Base-by-base conservation (phyloP, 2,113 vertebrate species). In the Spermophilus dauricus region DNA sequence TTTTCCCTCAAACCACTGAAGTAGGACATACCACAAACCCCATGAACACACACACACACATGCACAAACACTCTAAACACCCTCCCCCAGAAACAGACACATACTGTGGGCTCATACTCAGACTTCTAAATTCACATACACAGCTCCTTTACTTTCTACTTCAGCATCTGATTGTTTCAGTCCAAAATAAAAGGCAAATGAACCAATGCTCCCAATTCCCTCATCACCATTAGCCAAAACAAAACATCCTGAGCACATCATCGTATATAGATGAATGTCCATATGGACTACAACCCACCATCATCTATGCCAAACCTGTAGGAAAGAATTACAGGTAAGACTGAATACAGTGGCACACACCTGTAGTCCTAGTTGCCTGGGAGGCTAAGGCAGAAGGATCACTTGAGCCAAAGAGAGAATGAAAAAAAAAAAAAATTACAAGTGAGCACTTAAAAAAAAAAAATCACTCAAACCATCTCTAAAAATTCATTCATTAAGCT, bases 161-260 rank as follows among this genome's bases (percentile, higher is more conserved):
- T 67, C 39, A 83, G 45, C 32, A 65, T 78, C 77, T 81, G 75
- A 86, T 4, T 81, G 45, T 8, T 89, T 87, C 80, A 83, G 87
- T 63, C n/a, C 82, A 90, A 88, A 93, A 81, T 30, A 95, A 89
- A 87, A 76, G 61, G 22, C 58, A 97, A 95, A 42, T 2, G 82
- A 95, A 91, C 37, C 53, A 94, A 86, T 18, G 26, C 48, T 16
- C 51, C 70, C 95, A 86, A 76, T 94, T 69, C 56, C 73, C 42
- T 73, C 53, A 89, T 86, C n/a, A 42, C 17, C 28, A 22, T 37
- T 67, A 89, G n/a, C 12, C 58, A 87, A 92, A 95, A 86, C 30
- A 75, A 80, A 96, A 89, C 80, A 42, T 94, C 42, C 20, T 72
- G n/a, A 72, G 42, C 30, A 78, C 4, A 85, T 53, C 63, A 94